Conservation (phyloP, 2,113 vertebrate genomes). For the Lontra canadensis region DNA sequence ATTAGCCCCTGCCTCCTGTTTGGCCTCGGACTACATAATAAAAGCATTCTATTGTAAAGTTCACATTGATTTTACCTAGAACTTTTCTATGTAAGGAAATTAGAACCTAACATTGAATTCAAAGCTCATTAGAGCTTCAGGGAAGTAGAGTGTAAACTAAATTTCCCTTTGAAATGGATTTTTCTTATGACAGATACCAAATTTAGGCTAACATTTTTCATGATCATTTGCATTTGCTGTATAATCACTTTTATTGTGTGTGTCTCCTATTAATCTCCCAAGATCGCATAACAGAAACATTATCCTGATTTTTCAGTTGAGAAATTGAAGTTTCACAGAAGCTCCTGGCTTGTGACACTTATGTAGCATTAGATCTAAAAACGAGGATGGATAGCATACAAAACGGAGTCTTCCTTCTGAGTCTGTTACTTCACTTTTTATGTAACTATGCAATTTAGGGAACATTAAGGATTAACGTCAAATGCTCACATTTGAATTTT, state of each 20-base stretch:
- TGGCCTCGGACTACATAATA: not conserved
- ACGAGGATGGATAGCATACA: fast-evolving
- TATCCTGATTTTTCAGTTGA: not conserved
- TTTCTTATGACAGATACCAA: not conserved
- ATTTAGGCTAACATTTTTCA: constrained; percentile 10
- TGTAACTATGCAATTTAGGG: not conserved
- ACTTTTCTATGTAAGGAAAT: constrained; percentile 14
- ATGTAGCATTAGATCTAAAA: not conserved
- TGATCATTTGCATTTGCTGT: not conserved
- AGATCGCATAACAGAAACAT: not conserved
- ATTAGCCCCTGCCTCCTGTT: not conserved
- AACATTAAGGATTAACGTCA: not conserved
- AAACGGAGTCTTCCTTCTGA: not conserved
- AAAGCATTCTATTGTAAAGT: constrained; percentile 29
- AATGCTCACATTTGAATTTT: not conserved
- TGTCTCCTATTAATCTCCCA: not conserved
- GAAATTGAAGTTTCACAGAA: not conserved
- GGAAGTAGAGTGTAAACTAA: not conserved
- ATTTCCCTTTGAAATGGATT: not conserved
- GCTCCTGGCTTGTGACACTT: not conserved
- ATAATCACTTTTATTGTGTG: constrained; percentile 9
- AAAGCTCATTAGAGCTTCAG: not conserved
- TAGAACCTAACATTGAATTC: constrained; percentile 10
- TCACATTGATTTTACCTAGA: not conserved
- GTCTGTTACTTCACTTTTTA: not conserved